Evolutionary conservation across 2,888 invertebrate genomes (phyloP).

Genomic region (Drosophila atroscutellata): DNA sequence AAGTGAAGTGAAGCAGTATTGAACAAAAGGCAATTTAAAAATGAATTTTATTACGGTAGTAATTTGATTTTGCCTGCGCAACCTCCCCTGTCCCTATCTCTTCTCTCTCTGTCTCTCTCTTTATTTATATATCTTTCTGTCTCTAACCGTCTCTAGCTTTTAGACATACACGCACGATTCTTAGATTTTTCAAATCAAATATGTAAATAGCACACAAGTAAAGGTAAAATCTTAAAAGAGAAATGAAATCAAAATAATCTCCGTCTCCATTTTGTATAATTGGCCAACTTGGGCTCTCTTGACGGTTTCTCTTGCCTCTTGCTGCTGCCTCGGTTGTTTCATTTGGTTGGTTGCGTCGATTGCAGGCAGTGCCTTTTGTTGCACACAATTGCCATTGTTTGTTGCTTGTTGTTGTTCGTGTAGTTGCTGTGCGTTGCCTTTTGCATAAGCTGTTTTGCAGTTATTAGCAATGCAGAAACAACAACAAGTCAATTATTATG

Average conservation of each 20-base stretch:
- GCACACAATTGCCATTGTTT: slow-evolving; percentile 49
- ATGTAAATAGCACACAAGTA: slow-evolving; percentile 65
- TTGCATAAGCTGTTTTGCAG: slow-evolving; percentile 65
- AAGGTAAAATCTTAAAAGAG: slow-evolving; percentile 56
- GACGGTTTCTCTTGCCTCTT: neutral
- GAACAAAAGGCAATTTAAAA: slow-evolving; percentile 53
- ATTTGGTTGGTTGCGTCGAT: slow-evolving; percentile 32
- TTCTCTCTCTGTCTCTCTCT: neutral
- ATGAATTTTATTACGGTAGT: slow-evolving; percentile 63
- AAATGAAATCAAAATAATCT: slow-evolving; percentile 80
- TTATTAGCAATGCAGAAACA: slow-evolving; percentile 59
- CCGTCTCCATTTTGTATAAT: slow-evolving; percentile 58
- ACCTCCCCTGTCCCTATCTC: neutral
- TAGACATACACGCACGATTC: neutral
- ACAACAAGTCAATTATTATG: slow-evolving; percentile 71
- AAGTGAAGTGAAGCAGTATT: neutral
- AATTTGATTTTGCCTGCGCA: slow-evolving; percentile 66
- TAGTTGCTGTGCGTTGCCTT: slow-evolving; percentile 23
- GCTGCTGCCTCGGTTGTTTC: neutral
- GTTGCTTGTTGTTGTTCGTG: slow-evolving; percentile 1
- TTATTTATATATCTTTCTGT: neutral
- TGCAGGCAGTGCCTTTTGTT: slow-evolving; percentile 61
- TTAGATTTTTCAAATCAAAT: slow-evolving; percentile 72
- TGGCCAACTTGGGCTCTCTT: slow-evolving; percentile 42
- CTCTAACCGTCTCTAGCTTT: neutral